A percentile compares a stretch with the other conserved stretches of the same genome.
Conservation (phyloP, 2,113 vertebrate species). For the Eolophus roseicapilla region DNA sequence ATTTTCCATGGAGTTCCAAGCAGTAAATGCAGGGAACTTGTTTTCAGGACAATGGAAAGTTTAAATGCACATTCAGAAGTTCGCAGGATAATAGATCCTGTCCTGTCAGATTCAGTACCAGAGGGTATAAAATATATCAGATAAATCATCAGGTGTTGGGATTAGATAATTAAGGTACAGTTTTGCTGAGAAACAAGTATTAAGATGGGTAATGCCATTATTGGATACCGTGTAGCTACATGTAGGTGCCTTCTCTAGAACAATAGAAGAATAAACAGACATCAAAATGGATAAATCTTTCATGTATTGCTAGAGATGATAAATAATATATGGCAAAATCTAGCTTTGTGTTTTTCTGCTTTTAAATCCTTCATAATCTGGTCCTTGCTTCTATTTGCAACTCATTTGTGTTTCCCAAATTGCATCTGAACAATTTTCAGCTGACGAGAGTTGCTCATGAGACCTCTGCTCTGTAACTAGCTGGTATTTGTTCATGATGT, state of each 20-base stretch:
- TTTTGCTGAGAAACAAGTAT: background rate
- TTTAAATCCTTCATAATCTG: background rate
- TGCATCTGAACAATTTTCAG: conserved; percentile 12
- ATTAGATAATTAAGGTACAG: conserved; percentile 45
- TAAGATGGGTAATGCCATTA: background rate
- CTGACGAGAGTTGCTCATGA: background rate
- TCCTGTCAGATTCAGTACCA: conserved; percentile 27
- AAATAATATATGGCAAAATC: conserved; percentile 26
- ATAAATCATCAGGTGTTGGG: conserved; percentile 29
- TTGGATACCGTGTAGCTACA: conserved; percentile 6
- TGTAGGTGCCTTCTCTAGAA: background rate
- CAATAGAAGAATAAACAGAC: conserved; percentile 27
- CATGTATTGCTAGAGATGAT: background rate
- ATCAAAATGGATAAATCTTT: conserved; percentile 19
- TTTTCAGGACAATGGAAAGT: background rate
- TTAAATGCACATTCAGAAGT: background rate
- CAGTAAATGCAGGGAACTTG: background rate
- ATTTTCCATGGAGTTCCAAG: background rate
- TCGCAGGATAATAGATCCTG: conserved; percentile 8
- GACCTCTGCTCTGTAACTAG: conserved; percentile 24
- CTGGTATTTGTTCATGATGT: conserved; percentile 34
- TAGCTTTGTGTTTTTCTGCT: background rate
- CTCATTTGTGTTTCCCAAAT: conserved; percentile 25
- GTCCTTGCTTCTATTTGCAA: background rate
- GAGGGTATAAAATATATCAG: conserved; percentile 28